Evolutionary conservation across 2,113 vertebrate species (phyloP).

Genomic region (Rhizomys pruinosus): DNA sequence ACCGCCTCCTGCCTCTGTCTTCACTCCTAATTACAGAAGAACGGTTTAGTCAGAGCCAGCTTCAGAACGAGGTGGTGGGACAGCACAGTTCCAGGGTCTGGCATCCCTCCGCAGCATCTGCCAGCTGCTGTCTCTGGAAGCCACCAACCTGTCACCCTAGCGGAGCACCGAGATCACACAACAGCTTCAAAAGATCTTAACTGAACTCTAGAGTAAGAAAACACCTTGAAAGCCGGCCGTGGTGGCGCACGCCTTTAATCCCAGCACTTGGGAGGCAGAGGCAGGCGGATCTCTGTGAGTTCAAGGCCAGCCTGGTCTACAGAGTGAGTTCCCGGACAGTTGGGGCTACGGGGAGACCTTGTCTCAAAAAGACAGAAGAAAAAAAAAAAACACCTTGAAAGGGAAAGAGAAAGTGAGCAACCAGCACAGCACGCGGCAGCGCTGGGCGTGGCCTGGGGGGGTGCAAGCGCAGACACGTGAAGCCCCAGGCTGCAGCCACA

Average conservation of each 20-base stretch:
- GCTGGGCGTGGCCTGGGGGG: no score
- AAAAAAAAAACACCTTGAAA: background rate
- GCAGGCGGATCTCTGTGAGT: no score
- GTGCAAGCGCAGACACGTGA: no score
- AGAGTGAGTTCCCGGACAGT: no score
- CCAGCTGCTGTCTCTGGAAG: background rate
- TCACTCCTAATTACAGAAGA: slow-evolving; percentile 86
- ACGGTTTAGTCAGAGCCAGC: background rate
- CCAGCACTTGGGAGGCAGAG: no score
- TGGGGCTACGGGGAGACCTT: no score
- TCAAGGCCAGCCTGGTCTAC: no score
- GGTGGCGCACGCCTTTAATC: no score
- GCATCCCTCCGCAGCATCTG: background rate
- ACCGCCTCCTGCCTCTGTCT: slow-evolving; percentile 89
- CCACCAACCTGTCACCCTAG: no score
- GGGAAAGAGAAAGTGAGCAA: background rate
- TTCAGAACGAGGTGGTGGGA: background rate
- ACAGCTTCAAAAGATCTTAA: background rate
- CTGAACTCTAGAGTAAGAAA: background rate
- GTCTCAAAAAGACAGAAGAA: no score
- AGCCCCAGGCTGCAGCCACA: no score
- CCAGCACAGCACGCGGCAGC: no score
- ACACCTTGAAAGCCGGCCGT: background rate
- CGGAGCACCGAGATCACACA: background rate
- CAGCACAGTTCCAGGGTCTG: background rate